Percentiles rank a stretch among this genome's conserved stretches.
These are phyloP conservation scores for Brachyptera putata DNA, from an alignment of 2,888 invertebrate genomes.

Conservation along the genomic window DNA sequence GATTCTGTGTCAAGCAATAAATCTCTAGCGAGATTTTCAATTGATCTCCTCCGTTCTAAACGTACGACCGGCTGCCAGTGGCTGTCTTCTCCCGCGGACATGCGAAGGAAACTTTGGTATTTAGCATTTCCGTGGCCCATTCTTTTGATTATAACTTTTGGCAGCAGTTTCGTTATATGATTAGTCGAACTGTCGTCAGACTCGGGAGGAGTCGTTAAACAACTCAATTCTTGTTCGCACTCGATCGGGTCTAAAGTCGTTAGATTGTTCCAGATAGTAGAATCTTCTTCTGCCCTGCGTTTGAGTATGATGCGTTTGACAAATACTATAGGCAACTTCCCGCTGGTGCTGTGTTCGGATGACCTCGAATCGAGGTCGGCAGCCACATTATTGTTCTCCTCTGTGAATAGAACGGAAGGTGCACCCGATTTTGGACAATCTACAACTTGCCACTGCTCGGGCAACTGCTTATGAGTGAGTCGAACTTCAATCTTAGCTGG, in stretches of 20 bases:
- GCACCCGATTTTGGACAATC: conserved; percentile 10
- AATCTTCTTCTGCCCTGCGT: conserved; percentile 9
- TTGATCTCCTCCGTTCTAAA: conserved; percentile 22
- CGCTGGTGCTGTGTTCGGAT: not conserved
- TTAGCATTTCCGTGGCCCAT: conserved; percentile 25
- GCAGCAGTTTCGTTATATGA: conserved; percentile 1
- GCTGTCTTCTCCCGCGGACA: not conserved
- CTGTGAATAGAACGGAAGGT: not conserved
- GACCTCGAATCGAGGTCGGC: not conserved
- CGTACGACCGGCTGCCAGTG: conserved; percentile 29
- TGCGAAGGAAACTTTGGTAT: conserved; percentile 27
- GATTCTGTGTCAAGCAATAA: no score
- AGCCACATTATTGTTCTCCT: conserved; percentile 14
- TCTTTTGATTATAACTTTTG: conserved; percentile 29
- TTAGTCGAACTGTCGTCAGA: conserved; percentile 2
- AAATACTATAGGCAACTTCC: conserved; percentile 24
- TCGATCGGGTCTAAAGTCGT: no score
- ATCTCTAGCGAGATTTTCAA: conserved; percentile 26
- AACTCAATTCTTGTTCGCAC: not conserved
- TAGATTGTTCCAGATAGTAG: not conserved
- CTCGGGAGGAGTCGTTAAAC: not conserved
- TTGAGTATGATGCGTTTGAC: conserved; percentile 27
- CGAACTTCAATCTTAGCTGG: conserved; percentile 29
- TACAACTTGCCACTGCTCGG: conserved; percentile 22
- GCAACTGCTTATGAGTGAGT: conserved; percentile 18